Evolutionary conservation across 2,797 vertebrate genomes (phyloP).

Genomic region (Macrochelys suwanniensis): DNA sequence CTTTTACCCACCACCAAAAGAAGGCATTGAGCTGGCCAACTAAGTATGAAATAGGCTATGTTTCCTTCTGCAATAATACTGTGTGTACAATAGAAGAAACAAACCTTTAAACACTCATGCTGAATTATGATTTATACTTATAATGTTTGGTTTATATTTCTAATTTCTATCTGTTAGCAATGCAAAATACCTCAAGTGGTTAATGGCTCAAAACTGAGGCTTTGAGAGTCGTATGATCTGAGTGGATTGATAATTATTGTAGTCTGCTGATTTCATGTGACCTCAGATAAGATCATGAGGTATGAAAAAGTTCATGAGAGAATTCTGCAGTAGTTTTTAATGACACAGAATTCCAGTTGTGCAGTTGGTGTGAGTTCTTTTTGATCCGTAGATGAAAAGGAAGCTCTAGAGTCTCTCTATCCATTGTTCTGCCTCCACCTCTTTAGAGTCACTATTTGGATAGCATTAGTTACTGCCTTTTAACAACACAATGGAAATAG

Average conservation of each 20-base stretch:
- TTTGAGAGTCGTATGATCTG: slow-evolving; percentile 77
- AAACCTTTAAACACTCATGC: slow-evolving; percentile 15
- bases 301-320: neutral
- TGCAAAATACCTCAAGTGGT: slow-evolving; percentile 63
- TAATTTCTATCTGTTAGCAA: slow-evolving; percentile 20
- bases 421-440: neutral
- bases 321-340: slow-evolving; percentile 19
- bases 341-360: neutral
- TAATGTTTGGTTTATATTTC: neutral
- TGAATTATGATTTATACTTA: neutral
- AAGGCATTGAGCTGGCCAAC: neutral
- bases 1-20: neutral
- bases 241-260: slow-evolving; percentile 67
- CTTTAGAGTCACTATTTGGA: accelerated
- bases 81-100: neutral
- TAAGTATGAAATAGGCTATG: neutral
- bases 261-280: slow-evolving; percentile 80
- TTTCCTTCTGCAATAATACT: neutral
- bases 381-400: neutral
- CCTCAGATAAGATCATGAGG: slow-evolving; percentile 72
- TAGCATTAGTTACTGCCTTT: neutral
- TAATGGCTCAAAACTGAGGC: slow-evolving; percentile 45
- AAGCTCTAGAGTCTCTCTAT: neutral
- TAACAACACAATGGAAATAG: neutral
- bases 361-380: neutral